phyloP scores from a whole-genome alignment of 1,140 invertebrate genomes.

The Caerostris darwini region DNA sequence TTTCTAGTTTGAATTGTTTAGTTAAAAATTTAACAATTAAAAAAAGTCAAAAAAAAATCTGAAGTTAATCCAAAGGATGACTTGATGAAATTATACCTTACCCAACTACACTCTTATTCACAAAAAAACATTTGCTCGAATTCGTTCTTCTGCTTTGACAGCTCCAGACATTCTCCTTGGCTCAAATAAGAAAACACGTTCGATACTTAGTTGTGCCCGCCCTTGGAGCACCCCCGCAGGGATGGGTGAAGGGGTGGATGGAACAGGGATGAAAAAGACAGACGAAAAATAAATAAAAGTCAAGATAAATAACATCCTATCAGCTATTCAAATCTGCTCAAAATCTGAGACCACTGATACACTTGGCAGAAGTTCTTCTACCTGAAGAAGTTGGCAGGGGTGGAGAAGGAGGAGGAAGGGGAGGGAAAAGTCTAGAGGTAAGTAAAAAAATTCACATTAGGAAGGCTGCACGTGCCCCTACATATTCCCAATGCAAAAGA shows the following conservation, averaged over 20 bases:
- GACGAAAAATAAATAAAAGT: neutral
- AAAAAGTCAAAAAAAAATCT: too few relatives aligned
- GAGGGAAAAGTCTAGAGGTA: neutral
- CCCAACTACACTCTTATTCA: neutral
- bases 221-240: slow-evolving; percentile 28
- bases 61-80: too few relatives aligned
- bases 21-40: too few relatives aligned
- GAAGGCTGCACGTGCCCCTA: neutral
- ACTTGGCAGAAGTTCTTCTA: slow-evolving; percentile 40
- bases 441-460: neutral
- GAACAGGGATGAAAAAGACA: neutral
- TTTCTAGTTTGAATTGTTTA: too few relatives aligned
- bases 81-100: too few relatives aligned
- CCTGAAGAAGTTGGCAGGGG: neutral
- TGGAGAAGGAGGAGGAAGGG: neutral
- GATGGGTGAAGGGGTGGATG: neutral
- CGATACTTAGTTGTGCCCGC: neutral
- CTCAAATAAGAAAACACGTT: neutral
- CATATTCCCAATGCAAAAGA: slow-evolving; percentile 13
- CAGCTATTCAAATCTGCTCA: slow-evolving; percentile 28
- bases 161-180: neutral
- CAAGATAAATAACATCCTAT: neutral
- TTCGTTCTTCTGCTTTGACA: neutral
- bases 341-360: slow-evolving; percentile 44
- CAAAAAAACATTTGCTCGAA: neutral